Evolutionary conservation across 1,140 invertebrate species (phyloP), one percentile per base, ranked within the genome.

Genomic region (Euura saliciscinereae): DNA sequence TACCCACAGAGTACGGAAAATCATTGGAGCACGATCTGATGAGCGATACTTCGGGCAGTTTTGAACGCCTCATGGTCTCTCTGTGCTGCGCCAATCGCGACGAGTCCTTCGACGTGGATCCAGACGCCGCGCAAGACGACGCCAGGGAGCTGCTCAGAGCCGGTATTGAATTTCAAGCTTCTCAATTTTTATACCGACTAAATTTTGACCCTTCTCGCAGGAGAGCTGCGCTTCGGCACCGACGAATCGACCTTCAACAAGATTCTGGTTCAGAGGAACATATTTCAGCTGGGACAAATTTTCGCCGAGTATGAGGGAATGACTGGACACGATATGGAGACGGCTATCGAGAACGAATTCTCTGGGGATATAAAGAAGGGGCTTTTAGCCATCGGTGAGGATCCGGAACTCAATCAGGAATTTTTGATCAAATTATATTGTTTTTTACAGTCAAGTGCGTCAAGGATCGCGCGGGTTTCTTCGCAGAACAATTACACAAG

Each of bases 401-500:
- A 28, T 28, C 1, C 28, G 0, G 28, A 28, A 28, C 1, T 28
- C 28, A 1, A 28, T 28, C 1, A 0, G 28, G 28, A 28, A 28
- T 28, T 28, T 28, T 28, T 28, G 28, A 28, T 28, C 28, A 28
- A 28, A 28, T 28, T 28, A 28, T 28, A 28, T 28, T 28, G 1
- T 28, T 28, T 28, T 28, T 78, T 84, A 45, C 83, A 92, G 91
- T 94, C 45, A 92, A 93, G 84, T 92, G 92, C 77, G 92, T 94
- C 2, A 91, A 91, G 78, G 95, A 96, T 83, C 92, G 93, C 81
- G 90, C 93, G 5, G 89, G 91, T 65, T 97, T 94, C 87, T 97
- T 96, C 88, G 96, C 96, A 5, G 92, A 96, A 77, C 90, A 91
- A 43, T 88, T 97, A 6, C 91, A 97, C 82, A 92, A 93, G 77